Evolutionary conservation across 2,888 invertebrate genomes (phyloP).

Genomic region (Dryadula phaetusa): DNA sequence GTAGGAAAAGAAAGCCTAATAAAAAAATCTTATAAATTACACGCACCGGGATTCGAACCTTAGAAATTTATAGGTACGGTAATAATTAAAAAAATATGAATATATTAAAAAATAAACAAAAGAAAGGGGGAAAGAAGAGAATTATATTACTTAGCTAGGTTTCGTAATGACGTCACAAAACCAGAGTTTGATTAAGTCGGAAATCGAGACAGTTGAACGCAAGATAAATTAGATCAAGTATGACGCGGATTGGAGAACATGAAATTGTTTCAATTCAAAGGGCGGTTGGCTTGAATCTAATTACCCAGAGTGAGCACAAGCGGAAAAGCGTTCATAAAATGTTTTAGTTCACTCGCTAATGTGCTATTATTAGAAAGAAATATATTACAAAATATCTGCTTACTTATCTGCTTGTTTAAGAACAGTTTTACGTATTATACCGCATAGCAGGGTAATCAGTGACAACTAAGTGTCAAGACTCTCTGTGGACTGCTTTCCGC

Average conservation of each 20-base stretch:
- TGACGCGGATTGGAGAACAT: slow-evolving; percentile 29
- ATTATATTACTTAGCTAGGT: slow-evolving; percentile 28
- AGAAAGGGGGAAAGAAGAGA: background rate
- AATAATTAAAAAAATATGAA: too few relatives aligned
- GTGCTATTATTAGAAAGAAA: background rate
- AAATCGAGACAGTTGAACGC: slow-evolving; percentile 37
- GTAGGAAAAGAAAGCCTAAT: too few relatives aligned
- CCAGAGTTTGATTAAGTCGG: slow-evolving; percentile 35
- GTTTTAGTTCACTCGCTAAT: background rate
- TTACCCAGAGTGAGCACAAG: slow-evolving; percentile 21
- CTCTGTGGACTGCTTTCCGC: too few relatives aligned
- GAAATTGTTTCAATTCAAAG: slow-evolving; percentile 37
- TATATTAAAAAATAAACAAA: background rate
- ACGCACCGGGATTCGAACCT: too few relatives aligned
- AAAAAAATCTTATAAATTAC: too few relatives aligned
- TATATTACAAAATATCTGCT: too few relatives aligned
- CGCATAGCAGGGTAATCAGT: too few relatives aligned
- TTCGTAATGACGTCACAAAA: slow-evolving; percentile 31
- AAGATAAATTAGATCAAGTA: slow-evolving; percentile 37
- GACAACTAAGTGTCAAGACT: too few relatives aligned
- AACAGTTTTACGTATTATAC: too few relatives aligned
- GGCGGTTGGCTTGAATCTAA: slow-evolving; percentile 28
- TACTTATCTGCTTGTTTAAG: too few relatives aligned
- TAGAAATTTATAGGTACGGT: too few relatives aligned
- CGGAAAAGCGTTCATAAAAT: slow-evolving; percentile 5